Base-by-base conservation (phyloP, 2,888 invertebrate genomes). In the Yponomeuta evonymella region DNA sequence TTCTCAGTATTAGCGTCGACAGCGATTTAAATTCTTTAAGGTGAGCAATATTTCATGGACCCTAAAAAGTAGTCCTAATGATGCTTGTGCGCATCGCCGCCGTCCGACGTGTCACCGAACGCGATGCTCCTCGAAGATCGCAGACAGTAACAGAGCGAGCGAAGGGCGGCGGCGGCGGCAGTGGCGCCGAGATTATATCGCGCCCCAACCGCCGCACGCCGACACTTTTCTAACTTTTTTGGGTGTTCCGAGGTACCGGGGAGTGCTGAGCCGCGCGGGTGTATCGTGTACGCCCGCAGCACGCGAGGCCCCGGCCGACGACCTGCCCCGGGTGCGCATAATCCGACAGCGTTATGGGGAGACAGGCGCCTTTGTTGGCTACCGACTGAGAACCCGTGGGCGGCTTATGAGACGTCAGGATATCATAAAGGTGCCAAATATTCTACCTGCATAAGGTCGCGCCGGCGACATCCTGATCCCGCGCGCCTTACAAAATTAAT, bases 391-490 rank as follows among this genome's bases (percentile, higher is more conserved):
- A 83, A 81, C 80, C 84, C 87, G 90, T 90, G 90, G 91, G 90
- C 90, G 89, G 90, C 90, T 87, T 89, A 89, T 89, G 89, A 90
- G 87, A 89, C 84, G 89, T 85, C 88, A 88, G 88, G 90, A 89
- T 88, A 89, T 90, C 88, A 88, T 89, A 89, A 90, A 90, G 89
- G 90, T 89, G 90, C 88, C 88, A 90, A 91, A 90, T 86, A 88
- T 83, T 89, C 84, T 91, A 92, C 91, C 91, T 91, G 91, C 83
- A 79, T 76, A 79, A 81, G 79, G 83, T 81, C 78, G 80, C 81
- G 81, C 79, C 83, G 83, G 82, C 88, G 86, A 87, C 90, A 90
- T 90, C 90, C 89, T 88, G 89, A 83, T 82, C 85, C 84, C 82
- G 81, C 82, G 81, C 82, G 80, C 86, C 84, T 85, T 89, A 84